Evolutionary conservation across 2,888 invertebrate species (phyloP), one percentile per base, ranked within the genome.

Genomic region (Andrena bicolor): DNA sequence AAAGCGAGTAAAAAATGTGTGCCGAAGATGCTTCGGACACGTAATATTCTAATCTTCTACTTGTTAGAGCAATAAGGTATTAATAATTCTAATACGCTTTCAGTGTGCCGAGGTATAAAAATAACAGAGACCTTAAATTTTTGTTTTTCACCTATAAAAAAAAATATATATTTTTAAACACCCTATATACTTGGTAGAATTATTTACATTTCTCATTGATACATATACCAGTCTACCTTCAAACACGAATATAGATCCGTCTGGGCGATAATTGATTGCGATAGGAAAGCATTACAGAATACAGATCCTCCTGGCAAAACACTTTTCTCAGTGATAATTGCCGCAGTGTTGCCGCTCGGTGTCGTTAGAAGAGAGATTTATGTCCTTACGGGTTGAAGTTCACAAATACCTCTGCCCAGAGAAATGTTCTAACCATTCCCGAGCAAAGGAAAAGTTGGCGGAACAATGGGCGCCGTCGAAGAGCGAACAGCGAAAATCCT

Each of bases 381-480:
- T 41, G 10, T 20, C 23, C 41, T 26, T 20, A 16, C 48, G 10
- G 61, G 26, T 41, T 26, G 51, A 8, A 26, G 35, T 23, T 53
- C 20, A 16, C 13, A 32, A 30, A 41, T 30, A 23, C 41, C 65
- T 56, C 76, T 53, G 49, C 23, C 16, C 26, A 20, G n/a, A 7
- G 51, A 23, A 49, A 72, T 65, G 71, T 72, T 48, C 32, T 7
- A 61, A 60, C 51, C 32, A 23, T 60, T 26, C 53, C 20, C 0
- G 10, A 23, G 32, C 20, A 10, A 30, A 28, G 56, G 72, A 80
- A 73, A 76, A 75, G 20, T 72, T 8, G 1, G 0, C 30, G 58
- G 80, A 76, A 84, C 80, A 78, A 86, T 77, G 49, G 76, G 28
- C 63, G 71, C 35, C 56, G 48, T 64, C 71, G 64, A 75, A 66